A percentile compares a stretch with the other conserved stretches of the same genome.
These are phyloP conservation scores for Microchirus variegatus DNA, from an alignment of 2,797 vertebrate species.

Conservation along the genomic window DNA sequence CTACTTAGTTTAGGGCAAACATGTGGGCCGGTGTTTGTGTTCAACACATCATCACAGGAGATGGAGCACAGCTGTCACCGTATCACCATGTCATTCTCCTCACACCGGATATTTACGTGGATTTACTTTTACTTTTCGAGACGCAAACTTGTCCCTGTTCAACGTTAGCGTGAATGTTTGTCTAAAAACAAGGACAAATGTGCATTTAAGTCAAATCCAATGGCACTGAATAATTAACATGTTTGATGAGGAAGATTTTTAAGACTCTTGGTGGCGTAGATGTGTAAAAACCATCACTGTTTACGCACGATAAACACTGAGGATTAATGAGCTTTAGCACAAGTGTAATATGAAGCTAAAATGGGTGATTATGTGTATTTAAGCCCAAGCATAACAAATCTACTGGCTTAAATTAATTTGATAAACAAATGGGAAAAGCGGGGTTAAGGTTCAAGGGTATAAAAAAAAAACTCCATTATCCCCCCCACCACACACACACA, in stretches of 20 bases:
- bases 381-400: slow-evolving; percentile 70
- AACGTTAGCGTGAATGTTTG: no score
- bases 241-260: slow-evolving; percentile 39
- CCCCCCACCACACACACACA: slow-evolving; percentile 58
- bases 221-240: slow-evolving; percentile 37
- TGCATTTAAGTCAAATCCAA: slow-evolving; percentile 13
- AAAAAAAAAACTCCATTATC: slow-evolving; percentile 69
- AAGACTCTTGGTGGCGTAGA: slow-evolving; percentile 43
- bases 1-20: slow-evolving; percentile 80
- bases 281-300: slow-evolving; percentile 65
- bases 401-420: slow-evolving; percentile 75
- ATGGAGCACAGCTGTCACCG: slow-evolving; percentile 63
- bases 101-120: not conserved
- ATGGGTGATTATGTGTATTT: slow-evolving; percentile 78
- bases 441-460: slow-evolving; percentile 71
- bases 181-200: slow-evolving; percentile 28
- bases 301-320: slow-evolving; percentile 74
- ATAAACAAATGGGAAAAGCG: slow-evolving; percentile 76
- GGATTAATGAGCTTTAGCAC: slow-evolving; percentile 79
- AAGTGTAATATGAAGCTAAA: slow-evolving; percentile 80
- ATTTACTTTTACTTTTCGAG: not conserved
- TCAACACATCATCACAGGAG: slow-evolving; percentile 70
- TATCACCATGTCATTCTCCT: slow-evolving; percentile 17
- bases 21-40: slow-evolving; percentile 71
- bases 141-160: not conserved